These are phyloP conservation scores for Sinodicranocentrus sp. DNA, from an alignment of 2,888 invertebrate genomes.

Conservation along the genomic window DNA sequence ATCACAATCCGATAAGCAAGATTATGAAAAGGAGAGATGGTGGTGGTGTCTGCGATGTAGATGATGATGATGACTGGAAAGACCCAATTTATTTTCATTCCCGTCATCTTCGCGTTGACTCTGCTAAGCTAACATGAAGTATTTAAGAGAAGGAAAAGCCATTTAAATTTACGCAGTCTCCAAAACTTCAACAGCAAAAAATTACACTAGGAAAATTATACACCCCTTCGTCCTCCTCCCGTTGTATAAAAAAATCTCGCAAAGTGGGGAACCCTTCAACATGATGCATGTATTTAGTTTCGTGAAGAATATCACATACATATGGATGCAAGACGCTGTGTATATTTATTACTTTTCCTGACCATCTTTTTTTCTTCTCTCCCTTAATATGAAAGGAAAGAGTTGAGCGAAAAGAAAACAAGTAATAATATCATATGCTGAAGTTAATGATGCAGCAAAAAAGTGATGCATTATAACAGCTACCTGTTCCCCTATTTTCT, in stretches of 20 bases:
- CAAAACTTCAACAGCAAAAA: conserved; percentile 43
- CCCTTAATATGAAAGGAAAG: conserved; percentile 4
- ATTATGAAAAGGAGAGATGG: conserved; percentile 53
- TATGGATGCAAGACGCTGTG: background rate
- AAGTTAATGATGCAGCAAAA: conserved; percentile 67
- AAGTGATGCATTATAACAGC: conserved; percentile 60
- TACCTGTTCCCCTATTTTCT: conserved; percentile 65
- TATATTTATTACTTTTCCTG: background rate
- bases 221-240: conserved; percentile 29
- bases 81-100: conserved; percentile 65
- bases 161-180: conserved; percentile 18
- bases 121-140: background rate
- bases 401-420: conserved; percentile 56
- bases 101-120: conserved; percentile 50
- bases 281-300: conserved; percentile 3
- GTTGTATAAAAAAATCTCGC: conserved; percentile 38
- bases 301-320: background rate
- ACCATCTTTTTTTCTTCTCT: background rate
- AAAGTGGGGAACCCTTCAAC: conserved; percentile 59
- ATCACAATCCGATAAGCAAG: conserved; percentile 59
- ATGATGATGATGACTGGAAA: conserved; percentile 60
- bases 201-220: conserved; percentile 54
- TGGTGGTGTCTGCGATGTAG: background rate
- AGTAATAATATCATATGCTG: conserved; percentile 55
- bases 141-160: conserved; percentile 30